Percentiles rank a stretch among this genome's conserved stretches.
phyloP scores from a whole-genome alignment of 2,888 invertebrate species.

The Meganola albula region DNA sequence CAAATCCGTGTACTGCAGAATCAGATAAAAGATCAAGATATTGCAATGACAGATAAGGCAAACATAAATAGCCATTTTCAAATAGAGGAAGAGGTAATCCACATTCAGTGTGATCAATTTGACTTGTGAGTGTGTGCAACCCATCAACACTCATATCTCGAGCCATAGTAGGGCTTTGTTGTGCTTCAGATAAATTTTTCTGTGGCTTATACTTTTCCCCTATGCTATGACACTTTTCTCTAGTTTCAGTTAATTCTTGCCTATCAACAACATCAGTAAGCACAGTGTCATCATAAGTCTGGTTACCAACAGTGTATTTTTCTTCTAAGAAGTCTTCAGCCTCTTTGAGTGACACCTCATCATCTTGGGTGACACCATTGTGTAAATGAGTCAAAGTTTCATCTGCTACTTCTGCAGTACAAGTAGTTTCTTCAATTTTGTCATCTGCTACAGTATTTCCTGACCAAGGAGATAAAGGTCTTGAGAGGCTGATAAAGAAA shows the following conservation, averaged over 20 bases:
- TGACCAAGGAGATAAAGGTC: conserved; percentile 60
- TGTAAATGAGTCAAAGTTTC: conserved; percentile 35
- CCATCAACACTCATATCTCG: conserved; percentile 82
- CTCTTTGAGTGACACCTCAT: conserved; percentile 63
- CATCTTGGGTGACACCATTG: conserved; percentile 49
- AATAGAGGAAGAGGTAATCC: conserved; percentile 94
- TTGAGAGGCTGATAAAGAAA: conserved; percentile 51
- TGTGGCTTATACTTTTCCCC: conserved; percentile 69
- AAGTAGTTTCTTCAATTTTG: conserved; percentile 38
- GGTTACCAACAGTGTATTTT: conserved; percentile 62
- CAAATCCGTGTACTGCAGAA: conserved; percentile 88
- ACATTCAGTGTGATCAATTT: conserved; percentile 84
- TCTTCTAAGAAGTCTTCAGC: conserved; percentile 62
- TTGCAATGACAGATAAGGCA: conserved; percentile 96
- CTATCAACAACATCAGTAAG: conserved; percentile 56
- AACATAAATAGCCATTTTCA: conserved; percentile 93
- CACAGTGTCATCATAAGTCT: conserved; percentile 64
- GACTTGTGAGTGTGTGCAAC: conserved; percentile 80
- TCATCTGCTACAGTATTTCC: conserved; percentile 29
- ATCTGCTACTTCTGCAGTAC: conserved; percentile 32
- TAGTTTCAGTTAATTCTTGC: conserved; percentile 47
- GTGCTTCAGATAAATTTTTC: conserved; percentile 55
- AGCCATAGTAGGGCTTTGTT: conserved; percentile 78
- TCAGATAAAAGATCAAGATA: conserved; percentile 95
- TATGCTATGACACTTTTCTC: conserved; percentile 72